A percentile compares a stretch with the other conserved stretches of the same genome.
Conservation (phyloP, 53 echinoderm and acorn worm species). For the Patiria pectinifera region DNA sequence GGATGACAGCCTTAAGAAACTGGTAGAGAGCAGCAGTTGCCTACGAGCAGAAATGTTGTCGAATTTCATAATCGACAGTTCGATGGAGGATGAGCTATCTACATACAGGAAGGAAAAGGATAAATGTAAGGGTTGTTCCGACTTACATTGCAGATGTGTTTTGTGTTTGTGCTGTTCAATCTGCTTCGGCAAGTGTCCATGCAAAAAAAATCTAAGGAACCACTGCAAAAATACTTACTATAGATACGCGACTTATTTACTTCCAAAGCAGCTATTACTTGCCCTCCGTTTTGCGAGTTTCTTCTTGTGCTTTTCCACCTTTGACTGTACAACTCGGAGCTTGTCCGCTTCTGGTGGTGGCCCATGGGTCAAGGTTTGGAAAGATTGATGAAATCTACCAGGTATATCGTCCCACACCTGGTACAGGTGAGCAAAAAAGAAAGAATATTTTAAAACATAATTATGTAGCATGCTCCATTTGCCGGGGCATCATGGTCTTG, state of each 20-base stretch:
- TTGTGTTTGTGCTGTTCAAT: slow-evolving; percentile 8
- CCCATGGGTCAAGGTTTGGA: background rate
- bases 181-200: background rate
- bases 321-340: background rate
- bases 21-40: background rate
- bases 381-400: background rate
- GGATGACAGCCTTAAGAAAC: background rate
- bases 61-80: background rate
- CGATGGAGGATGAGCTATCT: background rate
- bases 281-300: background rate
- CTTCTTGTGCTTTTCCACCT: background rate
- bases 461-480: background rate
- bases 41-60: background rate
- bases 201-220: background rate
- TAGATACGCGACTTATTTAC: background rate
- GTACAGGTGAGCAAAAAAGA: background rate
- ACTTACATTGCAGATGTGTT: background rate
- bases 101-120: background rate
- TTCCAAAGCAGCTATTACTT: background rate
- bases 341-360: background rate
- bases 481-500: background rate
- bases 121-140: background rate
- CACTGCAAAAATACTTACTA: slow-evolving; percentile 11
- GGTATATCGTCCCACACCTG: background rate
- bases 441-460: background rate